These are phyloP conservation scores for Hippopotamus amphibius DNA, from an alignment of 2,113 vertebrate species.

Conservation along the genomic window DNA sequence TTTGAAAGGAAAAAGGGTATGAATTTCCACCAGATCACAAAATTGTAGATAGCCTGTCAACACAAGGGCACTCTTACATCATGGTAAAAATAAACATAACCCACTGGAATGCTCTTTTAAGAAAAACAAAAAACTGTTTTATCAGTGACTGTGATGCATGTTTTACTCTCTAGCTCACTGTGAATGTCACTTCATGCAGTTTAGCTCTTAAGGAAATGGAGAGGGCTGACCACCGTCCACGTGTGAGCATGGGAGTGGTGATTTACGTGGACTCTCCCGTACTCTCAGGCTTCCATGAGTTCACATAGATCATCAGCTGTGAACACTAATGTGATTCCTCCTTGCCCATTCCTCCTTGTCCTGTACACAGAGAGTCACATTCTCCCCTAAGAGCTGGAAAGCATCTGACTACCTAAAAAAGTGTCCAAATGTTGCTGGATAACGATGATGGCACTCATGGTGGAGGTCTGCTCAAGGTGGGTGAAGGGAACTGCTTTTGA, in stretches of 20 bases:
- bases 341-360: no score
- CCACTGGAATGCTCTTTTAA: not conserved
- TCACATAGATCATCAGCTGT: not conserved
- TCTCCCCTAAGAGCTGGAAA: not conserved
- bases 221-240: fast-evolving
- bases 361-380: not conserved
- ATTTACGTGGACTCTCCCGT: not conserved
- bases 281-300: not conserved
- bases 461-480: not conserved
- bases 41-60: no score
- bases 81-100: not conserved
- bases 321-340: not conserved
- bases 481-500: no score
- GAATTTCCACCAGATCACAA: no score
- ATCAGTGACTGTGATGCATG: not conserved
- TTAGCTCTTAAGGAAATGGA: not conserved
- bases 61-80: no score
- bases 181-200: not conserved
- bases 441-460: not conserved
- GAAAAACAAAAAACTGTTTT: not conserved
- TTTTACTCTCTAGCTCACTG: not conserved
- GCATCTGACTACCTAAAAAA: not conserved
- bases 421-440: not conserved
- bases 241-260: not conserved
- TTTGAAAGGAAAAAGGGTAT: not conserved